Base-by-base conservation (phyloP, 1,140 invertebrate species). In the Drosophila lacertosa region DNA sequence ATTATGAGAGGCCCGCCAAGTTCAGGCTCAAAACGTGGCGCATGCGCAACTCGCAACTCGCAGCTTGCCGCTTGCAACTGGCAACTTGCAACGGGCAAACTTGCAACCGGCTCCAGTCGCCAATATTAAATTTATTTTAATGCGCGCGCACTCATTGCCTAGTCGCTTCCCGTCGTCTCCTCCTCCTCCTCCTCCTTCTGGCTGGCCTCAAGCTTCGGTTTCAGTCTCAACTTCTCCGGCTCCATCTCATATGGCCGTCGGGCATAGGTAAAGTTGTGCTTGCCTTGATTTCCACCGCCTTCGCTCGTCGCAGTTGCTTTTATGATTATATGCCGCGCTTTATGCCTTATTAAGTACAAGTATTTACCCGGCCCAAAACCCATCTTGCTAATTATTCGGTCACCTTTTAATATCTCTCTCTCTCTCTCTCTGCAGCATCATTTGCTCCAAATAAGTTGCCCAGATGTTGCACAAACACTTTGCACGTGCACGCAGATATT, bases 91-190 rank as follows among this genome's bases (percentile, higher is more conserved):
- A 51, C 45, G 29, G 3, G 35, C 37, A 39, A 44, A 22, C 57
- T 22, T 40, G 33, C 68, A 81, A 82, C 78, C 79, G 79, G 74
- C 79, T 83, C 20, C 37, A 66, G 39, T 58, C 47, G 74, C 74
- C 69, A 74, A 88, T 88, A 88, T 88, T 88, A 88, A 78, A 82
- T 88, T 88, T 75, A 88, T 88, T 88, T 88, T 89, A 88, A 88
- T 88, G 82, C 70, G 48, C 60, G 51, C 65, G 53, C 50, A 20
- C 69, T 68, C 50, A 73, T 42, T 62, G 69, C 64, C 4, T 9
- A 47, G 42, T 33, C 26, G 13, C n/a, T 39, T 39, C 59, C 35
- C 24, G 15, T 6, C n/a, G n/a, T n/a, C n/a, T n/a, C n/a, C n/a
- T n/a, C n/a, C n/a, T n/a, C n/a, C n/a, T n/a, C n/a, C n/a, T n/a